These are phyloP conservation scores for Rapana venosa DNA, from an alignment of 2,888 invertebrate genomes.

Conservation along the genomic window DNA sequence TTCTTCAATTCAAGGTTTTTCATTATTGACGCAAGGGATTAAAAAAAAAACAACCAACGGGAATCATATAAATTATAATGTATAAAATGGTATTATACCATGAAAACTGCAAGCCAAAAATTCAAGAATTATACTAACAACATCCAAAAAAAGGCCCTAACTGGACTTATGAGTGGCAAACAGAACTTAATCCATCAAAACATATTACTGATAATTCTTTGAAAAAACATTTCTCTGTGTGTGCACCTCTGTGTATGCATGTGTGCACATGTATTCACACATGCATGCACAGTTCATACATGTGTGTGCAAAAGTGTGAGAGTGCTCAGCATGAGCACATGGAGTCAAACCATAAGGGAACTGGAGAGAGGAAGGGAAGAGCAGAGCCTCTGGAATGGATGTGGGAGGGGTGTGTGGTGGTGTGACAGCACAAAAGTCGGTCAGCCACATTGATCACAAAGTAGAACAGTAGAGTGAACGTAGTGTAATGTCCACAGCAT, in stretches of 20 bases:
- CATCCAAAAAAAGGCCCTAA: too few species aligned
- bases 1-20: too few species aligned
- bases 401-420: not conserved
- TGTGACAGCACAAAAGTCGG: not conserved
- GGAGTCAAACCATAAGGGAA: not conserved
- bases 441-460: not conserved
- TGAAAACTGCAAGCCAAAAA: not conserved
- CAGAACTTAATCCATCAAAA: too few species aligned
- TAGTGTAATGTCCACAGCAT: not conserved
- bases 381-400: not conserved
- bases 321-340: not conserved
- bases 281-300: too few species aligned
- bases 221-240: too few species aligned
- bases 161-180: too few species aligned
- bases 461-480: not conserved
- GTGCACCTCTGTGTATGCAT: too few species aligned
- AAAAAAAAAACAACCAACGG: not conserved
- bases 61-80: too few species aligned
- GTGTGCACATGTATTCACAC: too few species aligned
- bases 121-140: not conserved
- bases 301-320: not conserved
- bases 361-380: not conserved
- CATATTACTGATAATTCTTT: too few species aligned
- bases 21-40: not conserved
- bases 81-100: too few species aligned